Conservation (phyloP, 2,797 vertebrate genomes). For the Myotis myotis region DNA sequence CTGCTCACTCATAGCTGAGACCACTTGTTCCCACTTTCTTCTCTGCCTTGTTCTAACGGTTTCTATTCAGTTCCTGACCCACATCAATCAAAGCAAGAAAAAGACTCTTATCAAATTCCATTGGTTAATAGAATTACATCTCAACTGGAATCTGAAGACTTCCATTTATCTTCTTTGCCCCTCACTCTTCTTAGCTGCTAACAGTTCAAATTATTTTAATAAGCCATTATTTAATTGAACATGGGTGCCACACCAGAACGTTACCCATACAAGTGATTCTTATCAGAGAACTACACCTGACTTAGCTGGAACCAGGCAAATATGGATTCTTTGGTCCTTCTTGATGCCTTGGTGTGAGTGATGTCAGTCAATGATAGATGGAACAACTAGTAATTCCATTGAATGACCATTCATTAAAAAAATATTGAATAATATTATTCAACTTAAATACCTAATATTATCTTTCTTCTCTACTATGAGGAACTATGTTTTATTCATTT, state of each 20-base stretch:
- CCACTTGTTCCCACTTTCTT: neutral
- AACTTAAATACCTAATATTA: conserved; percentile 5
- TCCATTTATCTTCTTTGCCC: neutral
- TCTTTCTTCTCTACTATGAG: neutral
- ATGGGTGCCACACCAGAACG: neutral
- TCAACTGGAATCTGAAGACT: neutral
- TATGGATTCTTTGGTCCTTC: neutral
- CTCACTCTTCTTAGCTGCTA: neutral
- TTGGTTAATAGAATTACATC: neutral
- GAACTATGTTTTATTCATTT: neutral
- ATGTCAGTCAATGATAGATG: neutral
- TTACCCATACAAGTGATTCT: neutral
- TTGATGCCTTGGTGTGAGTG: neutral
- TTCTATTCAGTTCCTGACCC: neutral
- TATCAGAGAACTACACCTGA: neutral
- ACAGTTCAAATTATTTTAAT: neutral
- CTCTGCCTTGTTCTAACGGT: neutral
- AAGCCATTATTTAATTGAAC: neutral
- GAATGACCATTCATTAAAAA: neutral
- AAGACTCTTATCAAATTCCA: neutral
- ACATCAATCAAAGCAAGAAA: neutral
- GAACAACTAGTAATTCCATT: neutral
- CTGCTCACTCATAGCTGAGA: neutral
- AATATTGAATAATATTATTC: neutral
- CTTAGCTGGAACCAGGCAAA: neutral